Base-by-base conservation (phyloP, 2,888 invertebrate genomes). In the Metopia argyrocephala region DNA sequence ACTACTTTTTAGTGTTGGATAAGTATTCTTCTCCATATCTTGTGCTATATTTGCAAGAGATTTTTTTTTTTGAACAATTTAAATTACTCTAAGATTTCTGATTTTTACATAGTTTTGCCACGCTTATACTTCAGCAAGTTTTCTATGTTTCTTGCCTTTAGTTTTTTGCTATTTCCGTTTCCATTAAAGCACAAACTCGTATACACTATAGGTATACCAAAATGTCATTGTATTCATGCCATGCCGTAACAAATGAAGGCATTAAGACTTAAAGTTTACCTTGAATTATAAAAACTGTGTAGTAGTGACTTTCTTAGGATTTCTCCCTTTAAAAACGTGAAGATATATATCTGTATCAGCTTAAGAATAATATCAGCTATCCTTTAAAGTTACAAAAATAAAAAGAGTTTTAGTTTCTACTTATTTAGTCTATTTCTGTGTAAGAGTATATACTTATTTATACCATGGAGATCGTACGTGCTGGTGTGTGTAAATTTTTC, bases 191-290 rank as follows among this genome's bases (percentile, higher is more conserved):
- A 20, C 25, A 21, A 21, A 57, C 15, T 21, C 6, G 54, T 15
- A 54, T 23, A 54, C n/a, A 54, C 28, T 59, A 2, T 52, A 68
- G 31, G 23, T 3, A 48, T 57, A 25, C 21, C 2, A 31, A 7
- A 31, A 5, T 12, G 31, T 31, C 31, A 12, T 31, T 12, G 31
- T 12, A 31, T 31, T 12, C 31, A 31, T 31, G 31, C 31, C 31
- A 12, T 12, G 9, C n/a, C n/a, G 1, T 31, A 31, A 71, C 76
- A 80, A 76, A 69, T 80, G 62, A 76, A 69, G 59, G 48, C 59
- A 46, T 76, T 73, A 81, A 76, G 56, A 7, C 73, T 76, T 68
- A 68, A 76, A 62, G 61, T 81, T 74, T 81, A 81, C 69, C 73
- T 76, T 81, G 76, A 81, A 76, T 64, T 73, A 48, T 28, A 70